phyloP scores from a whole-genome alignment of 2,113 vertebrate genomes.

The Anguilla rostrata region DNA sequence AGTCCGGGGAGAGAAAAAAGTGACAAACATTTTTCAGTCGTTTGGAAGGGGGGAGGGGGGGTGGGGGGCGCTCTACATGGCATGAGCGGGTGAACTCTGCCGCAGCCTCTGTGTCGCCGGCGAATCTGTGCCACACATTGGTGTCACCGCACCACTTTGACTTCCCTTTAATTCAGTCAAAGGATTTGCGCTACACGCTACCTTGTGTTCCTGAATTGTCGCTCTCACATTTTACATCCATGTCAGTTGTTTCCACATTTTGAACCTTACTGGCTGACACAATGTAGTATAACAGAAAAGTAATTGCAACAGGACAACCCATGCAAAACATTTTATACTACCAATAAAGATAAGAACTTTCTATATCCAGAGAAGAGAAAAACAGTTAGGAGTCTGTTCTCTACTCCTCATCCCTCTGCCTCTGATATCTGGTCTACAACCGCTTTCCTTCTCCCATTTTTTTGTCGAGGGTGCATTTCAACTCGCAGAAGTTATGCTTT shows the following conservation, averaged over 20 bases:
- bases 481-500: background rate
- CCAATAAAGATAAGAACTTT: background rate
- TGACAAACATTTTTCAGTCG: conserved; percentile 34
- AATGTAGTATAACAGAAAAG: background rate
- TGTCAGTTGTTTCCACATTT: background rate
- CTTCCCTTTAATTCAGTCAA: background rate
- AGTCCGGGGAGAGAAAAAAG: conserved; percentile 30
- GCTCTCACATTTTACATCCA: too few relatives aligned
- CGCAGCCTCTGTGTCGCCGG: background rate
- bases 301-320: conserved; percentile 53
- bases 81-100: background rate
- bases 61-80: too few relatives aligned
- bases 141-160: background rate
- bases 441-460: too few relatives aligned
- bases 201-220: background rate
- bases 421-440: too few relatives aligned
- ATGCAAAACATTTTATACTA: conserved; percentile 74
- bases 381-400: too few relatives aligned
- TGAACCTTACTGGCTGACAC: background rate
- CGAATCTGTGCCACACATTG: background rate
- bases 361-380: too few relatives aligned
- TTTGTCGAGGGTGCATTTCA: too few relatives aligned
- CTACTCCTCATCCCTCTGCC: too few relatives aligned
- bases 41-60: background rate
- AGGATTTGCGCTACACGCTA: background rate